Conservation (phyloP, 2,113 vertebrate genomes). For the Phylloscopus trochilus region DNA sequence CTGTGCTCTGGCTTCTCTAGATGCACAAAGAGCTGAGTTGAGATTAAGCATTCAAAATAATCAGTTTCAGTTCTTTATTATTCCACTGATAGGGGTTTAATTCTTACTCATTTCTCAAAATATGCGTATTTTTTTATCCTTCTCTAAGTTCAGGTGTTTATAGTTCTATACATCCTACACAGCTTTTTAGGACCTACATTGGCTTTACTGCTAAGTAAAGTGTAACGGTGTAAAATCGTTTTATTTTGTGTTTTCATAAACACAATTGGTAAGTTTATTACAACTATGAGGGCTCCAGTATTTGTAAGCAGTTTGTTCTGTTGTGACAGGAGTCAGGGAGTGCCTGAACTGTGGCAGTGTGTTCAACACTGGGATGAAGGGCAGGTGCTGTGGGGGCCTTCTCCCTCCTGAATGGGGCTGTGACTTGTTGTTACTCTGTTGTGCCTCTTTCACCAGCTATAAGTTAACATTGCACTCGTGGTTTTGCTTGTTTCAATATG, state of each 20-base stretch:
- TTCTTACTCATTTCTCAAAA: not conserved
- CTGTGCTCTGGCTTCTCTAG: not conserved
- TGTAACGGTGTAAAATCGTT: not conserved
- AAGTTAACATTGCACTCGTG: fast-evolving
- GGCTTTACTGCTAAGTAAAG: not conserved
- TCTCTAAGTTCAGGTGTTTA: not conserved
- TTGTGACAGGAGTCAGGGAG: not conserved
- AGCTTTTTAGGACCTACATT: not conserved
- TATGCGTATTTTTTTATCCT: not conserved
- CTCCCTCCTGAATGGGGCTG: not conserved
- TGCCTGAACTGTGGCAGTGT: not conserved
- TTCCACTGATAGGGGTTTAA: not conserved
- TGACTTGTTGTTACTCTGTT: not conserved
- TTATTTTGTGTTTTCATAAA: not conserved
- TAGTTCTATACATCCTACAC: not conserved
- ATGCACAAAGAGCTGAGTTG: not conserved
- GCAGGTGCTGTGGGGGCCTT: not conserved
- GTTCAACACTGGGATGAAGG: not conserved
- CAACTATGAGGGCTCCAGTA: not conserved
- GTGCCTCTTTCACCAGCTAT: not conserved
- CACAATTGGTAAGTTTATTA: not conserved
- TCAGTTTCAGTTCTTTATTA: not conserved
- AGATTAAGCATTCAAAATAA: not conserved
- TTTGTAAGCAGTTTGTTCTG: not conserved
- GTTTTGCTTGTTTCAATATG: not conserved